phyloP scores from a whole-genome alignment of 1,140 invertebrate species.

The Camponotus vicinus region DNA sequence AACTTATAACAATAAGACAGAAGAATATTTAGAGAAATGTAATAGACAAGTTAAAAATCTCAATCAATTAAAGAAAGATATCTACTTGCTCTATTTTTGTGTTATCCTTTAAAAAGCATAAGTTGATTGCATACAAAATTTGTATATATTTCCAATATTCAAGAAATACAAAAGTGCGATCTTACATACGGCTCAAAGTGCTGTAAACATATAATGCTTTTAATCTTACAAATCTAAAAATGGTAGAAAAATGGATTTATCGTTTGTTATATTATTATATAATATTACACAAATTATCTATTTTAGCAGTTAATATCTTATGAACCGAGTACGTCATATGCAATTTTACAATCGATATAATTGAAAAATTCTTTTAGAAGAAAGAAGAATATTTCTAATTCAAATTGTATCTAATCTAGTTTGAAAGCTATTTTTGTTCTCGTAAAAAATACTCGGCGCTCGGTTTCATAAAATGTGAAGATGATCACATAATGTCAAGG shows the following conservation, averaged over 20 bases:
- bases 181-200: not conserved
- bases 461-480: constrained; percentile 33
- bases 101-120: constrained; percentile 8
- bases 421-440: not conserved
- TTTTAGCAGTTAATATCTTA: constrained; percentile 14
- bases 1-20: constrained; percentile 53
- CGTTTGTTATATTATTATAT: constrained; percentile 9
- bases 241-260: not conserved
- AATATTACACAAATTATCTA: constrained; percentile 1
- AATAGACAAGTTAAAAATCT: not conserved
- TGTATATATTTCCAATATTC: constrained; percentile 29
- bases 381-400: not conserved
- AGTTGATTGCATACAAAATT: constrained; percentile 31
- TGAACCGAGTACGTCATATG: not conserved
- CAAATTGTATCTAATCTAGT: constrained; percentile 5
- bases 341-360: not conserved
- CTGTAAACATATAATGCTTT: not conserved
- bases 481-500: not conserved
- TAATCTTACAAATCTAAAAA: not conserved
- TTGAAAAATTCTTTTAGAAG: not conserved
- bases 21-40: not conserved
- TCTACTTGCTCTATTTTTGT: not conserved
- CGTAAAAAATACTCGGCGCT: not conserved
- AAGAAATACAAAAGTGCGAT: constrained; percentile 44
- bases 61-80: constrained; percentile 25